phyloP scores from a whole-genome alignment of 2,113 vertebrate genomes.

The Crocuta crocuta region DNA sequence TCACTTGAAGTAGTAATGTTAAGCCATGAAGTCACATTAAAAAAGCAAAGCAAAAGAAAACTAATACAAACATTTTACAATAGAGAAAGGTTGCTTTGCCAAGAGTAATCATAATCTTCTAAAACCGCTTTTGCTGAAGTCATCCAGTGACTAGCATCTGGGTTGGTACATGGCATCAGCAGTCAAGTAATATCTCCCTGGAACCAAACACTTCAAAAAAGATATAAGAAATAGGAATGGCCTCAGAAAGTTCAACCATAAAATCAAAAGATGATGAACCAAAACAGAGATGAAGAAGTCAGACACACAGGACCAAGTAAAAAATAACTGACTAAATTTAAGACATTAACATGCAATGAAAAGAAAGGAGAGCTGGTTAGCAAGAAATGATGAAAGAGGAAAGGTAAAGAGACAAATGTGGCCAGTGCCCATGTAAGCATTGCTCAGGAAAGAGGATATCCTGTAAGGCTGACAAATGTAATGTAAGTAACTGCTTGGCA shows the following conservation, averaged over 20 bases:
- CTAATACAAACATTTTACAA: neutral
- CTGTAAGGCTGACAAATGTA: neutral
- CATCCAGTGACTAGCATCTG: neutral
- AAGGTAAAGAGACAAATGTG: neutral
- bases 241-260: conserved; percentile 22
- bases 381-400: neutral
- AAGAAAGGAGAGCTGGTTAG: neutral
- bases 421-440: neutral
- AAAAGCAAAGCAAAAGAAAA: neutral
- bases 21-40: conserved; percentile 12
- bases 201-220: neutral
- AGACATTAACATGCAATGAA: conserved; percentile 2
- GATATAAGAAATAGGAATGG: neutral
- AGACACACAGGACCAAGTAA: neutral
- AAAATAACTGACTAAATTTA: conserved; percentile 15
- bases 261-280: conserved; percentile 5
- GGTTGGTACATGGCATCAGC: neutral
- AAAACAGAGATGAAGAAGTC: neutral
- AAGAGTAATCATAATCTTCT: neutral
- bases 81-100: conserved; percentile 1
- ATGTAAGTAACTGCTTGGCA: neutral
- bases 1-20: conserved; percentile 14
- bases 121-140: neutral
- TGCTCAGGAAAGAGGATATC: neutral
- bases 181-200: neutral